A percentile compares a stretch with the other conserved stretches of the same genome.
These are phyloP conservation scores for Agrypnus murinus DNA, from an alignment of 2,888 invertebrate species.

Conservation along the genomic window DNA sequence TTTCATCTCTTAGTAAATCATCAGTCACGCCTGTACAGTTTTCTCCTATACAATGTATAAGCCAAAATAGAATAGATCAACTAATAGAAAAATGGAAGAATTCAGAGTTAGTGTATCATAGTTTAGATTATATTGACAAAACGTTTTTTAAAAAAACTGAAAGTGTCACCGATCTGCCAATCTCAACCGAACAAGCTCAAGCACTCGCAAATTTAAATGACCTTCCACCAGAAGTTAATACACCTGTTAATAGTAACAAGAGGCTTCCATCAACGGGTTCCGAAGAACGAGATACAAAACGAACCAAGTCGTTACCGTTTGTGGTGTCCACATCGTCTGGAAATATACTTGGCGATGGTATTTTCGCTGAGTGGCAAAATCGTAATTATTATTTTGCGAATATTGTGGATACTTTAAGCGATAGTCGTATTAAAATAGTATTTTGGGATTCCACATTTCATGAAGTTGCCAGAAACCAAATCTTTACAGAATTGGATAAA, in stretches of 20 bases:
- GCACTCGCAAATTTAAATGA: background rate
- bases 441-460: constrained; percentile 79
- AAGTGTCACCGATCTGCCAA: background rate
- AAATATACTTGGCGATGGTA: constrained; percentile 58
- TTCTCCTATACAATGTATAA: constrained; percentile 34
- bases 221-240: background rate
- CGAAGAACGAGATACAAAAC: background rate
- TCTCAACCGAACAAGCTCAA: background rate
- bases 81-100: constrained; percentile 51
- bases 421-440: constrained; percentile 76
- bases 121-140: constrained; percentile 48
- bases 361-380: constrained; percentile 81
- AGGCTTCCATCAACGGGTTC: background rate
- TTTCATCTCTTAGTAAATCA: constrained; percentile 38
- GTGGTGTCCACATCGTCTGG: background rate
- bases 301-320: background rate
- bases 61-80: constrained; percentile 36
- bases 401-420: constrained; percentile 75
- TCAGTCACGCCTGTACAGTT: constrained; percentile 30
- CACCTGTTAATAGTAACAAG: constrained; percentile 8
- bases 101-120: constrained; percentile 41
- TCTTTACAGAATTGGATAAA: constrained; percentile 73
- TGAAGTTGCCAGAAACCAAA: constrained; percentile 76
- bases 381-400: constrained; percentile 80
- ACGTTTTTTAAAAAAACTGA: constrained; percentile 19